These are phyloP conservation scores for Gnatocerus cornutus DNA, from an alignment of 2,888 invertebrate genomes.

Conservation along the genomic window DNA sequence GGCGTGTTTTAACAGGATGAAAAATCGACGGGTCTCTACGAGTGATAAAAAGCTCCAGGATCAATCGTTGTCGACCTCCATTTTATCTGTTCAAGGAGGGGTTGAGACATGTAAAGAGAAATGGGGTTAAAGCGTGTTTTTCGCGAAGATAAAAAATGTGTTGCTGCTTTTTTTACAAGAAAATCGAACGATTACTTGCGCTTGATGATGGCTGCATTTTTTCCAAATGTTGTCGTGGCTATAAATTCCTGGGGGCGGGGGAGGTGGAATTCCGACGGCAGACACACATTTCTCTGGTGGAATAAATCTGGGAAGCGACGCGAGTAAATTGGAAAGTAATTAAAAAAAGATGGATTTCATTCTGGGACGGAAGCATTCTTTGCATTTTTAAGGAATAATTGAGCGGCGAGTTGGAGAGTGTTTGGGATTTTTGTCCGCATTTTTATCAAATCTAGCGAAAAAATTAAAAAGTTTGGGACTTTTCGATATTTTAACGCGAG, in stretches of 20 bases:
- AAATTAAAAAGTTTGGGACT: too few relatives aligned
- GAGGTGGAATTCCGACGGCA: constrained; percentile 18
- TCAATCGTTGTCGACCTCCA: constrained; percentile 52
- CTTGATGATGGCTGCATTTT: constrained; percentile 7
- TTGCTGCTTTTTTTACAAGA: constrained; percentile 22
- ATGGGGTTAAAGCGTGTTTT: constrained; percentile 45
- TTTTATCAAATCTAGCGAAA: too few relatives aligned
- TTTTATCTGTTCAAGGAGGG: constrained; percentile 48
- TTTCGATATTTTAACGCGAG: too few relatives aligned
- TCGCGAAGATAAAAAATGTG: constrained; percentile 40
- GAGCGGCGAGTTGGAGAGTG: too few relatives aligned
- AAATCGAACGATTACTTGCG: constrained; percentile 6
- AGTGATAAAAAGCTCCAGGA: constrained; percentile 49
- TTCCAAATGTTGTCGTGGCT: too few relatives aligned
- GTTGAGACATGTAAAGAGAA: constrained; percentile 46
- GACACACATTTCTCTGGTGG: background rate
- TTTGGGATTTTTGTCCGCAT: too few relatives aligned
- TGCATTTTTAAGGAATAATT: too few relatives aligned
- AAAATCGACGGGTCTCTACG: constrained; percentile 49
- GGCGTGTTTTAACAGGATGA: constrained; percentile 50
- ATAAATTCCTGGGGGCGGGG: background rate
- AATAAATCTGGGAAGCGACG: background rate
- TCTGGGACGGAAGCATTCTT: too few relatives aligned
- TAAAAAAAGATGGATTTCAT: too few relatives aligned
- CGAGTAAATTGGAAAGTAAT: too few relatives aligned